Percentiles rank a stretch among this genome's conserved stretches.
Conservation (phyloP, 30 jellyfish, hydroid and myxozoan genomes). For the Cassiopea xamachana region DNA sequence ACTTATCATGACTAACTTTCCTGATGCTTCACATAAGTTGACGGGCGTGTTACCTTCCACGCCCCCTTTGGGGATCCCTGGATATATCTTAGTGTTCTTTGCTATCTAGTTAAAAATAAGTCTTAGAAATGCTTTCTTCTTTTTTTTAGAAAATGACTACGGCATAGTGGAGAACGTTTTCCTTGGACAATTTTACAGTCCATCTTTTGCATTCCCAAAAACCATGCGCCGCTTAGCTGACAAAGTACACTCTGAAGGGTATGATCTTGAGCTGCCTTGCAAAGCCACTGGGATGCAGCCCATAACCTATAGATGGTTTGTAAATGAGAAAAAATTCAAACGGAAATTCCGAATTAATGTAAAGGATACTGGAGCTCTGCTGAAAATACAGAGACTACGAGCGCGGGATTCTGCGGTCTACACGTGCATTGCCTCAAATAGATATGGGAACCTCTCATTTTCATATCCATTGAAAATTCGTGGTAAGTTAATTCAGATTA, state of each 20-base stretch:
- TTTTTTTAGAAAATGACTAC: slow-evolving; percentile 39
- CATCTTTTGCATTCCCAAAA: slow-evolving; percentile 44
- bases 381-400: slow-evolving; percentile 84
- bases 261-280: slow-evolving; percentile 71
- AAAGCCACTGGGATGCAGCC: slow-evolving; percentile 84
- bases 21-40: not conserved
- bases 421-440: slow-evolving; percentile 92
- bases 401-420: slow-evolving; percentile 80
- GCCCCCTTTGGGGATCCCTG: not conserved
- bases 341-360: slow-evolving; percentile 61
- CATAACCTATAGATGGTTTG: slow-evolving; percentile 67
- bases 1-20: not conserved
- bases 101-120: not conserved
- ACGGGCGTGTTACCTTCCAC: not conserved
- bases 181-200: slow-evolving; percentile 44
- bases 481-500: slow-evolving; percentile 17
- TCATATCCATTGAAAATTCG: slow-evolving; percentile 67
- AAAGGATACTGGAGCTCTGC: slow-evolving; percentile 56
- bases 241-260: slow-evolving; percentile 67
- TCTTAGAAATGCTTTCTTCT: not conserved
- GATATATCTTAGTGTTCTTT: not conserved
- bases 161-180: slow-evolving; percentile 24
- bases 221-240: slow-evolving; percentile 56
- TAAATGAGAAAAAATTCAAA: slow-evolving; percentile 58
- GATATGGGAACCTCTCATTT: slow-evolving; percentile 92